Percentiles rank a stretch among this genome's conserved stretches.
phyloP scores from a whole-genome alignment of 2,888 invertebrate species.

The Agrochola macilenta region DNA sequence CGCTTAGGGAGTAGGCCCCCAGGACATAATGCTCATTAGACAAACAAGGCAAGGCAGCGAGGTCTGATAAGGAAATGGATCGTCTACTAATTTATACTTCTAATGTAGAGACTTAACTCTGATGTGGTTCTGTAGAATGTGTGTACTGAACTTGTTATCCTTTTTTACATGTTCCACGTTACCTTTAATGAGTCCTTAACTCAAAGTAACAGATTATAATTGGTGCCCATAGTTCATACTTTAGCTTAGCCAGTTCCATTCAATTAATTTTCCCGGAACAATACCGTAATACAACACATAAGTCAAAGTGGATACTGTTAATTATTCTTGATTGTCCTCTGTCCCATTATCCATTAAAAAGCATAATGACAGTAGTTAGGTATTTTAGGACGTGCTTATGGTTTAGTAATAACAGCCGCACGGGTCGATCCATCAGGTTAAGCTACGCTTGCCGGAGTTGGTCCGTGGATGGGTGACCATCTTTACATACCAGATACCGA shows the following conservation, averaged over 20 bases:
- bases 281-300: conserved; percentile 22
- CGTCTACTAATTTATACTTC: too few species aligned
- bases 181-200: background rate
- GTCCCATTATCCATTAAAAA: background rate
- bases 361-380: background rate
- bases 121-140: background rate
- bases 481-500: too few species aligned
- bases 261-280: conserved; percentile 25
- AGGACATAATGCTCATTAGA: too few species aligned
- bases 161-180: background rate
- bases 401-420: too few species aligned
- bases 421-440: too few species aligned
- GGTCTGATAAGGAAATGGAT: too few species aligned
- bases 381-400: background rate
- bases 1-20: too few species aligned
- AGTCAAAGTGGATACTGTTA: background rate
- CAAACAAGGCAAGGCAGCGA: too few species aligned
- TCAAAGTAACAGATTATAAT: conserved; percentile 8
- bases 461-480: too few species aligned
- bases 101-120: background rate
- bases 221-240: conserved; percentile 1
- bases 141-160: background rate
- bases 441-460: too few species aligned
- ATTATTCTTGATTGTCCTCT: background rate
- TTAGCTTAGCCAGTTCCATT: conserved; percentile 13